phyloP scores from a whole-genome alignment of 1,140 invertebrate genomes.

The Drosophila sulfurigaster region DNA sequence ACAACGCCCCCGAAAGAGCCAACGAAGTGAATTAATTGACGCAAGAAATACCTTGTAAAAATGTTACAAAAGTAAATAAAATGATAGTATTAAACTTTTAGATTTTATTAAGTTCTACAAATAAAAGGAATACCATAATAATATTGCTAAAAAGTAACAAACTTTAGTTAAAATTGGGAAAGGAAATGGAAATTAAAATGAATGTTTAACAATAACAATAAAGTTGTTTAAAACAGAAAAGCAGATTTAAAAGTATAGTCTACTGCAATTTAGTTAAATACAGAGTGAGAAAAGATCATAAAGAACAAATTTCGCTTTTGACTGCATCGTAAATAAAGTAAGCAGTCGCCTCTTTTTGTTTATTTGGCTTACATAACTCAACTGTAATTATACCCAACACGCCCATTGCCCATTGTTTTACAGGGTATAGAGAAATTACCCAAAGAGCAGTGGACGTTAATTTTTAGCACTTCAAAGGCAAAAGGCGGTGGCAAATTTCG shows the following conservation, averaged over 20 bases:
- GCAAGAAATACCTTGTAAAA: not conserved
- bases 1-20: slow-evolving; percentile 5
- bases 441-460: slow-evolving; percentile 62
- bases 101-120: too few relatives aligned
- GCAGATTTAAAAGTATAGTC: too few relatives aligned
- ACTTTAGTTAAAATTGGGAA: too few relatives aligned
- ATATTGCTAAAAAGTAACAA: too few relatives aligned
- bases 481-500: slow-evolving; percentile 54
- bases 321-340: not conserved
- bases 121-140: too few relatives aligned
- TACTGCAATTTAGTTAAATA: not conserved
- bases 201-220: too few relatives aligned
- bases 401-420: not conserved
- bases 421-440: slow-evolving; percentile 28
- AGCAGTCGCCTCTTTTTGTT: not conserved
- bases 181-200: too few relatives aligned
- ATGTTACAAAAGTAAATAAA: too few relatives aligned
- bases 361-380: not conserved
- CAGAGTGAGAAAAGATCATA: too few relatives aligned
- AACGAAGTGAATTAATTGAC: not conserved
- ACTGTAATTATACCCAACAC: not conserved
- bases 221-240: too few relatives aligned
- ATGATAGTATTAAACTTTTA: too few relatives aligned
- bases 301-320: not conserved
- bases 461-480: slow-evolving; percentile 69